These are phyloP conservation scores for Eriocheir sinensis DNA, from an alignment of 1,140 invertebrate species.

Conservation along the genomic window DNA sequence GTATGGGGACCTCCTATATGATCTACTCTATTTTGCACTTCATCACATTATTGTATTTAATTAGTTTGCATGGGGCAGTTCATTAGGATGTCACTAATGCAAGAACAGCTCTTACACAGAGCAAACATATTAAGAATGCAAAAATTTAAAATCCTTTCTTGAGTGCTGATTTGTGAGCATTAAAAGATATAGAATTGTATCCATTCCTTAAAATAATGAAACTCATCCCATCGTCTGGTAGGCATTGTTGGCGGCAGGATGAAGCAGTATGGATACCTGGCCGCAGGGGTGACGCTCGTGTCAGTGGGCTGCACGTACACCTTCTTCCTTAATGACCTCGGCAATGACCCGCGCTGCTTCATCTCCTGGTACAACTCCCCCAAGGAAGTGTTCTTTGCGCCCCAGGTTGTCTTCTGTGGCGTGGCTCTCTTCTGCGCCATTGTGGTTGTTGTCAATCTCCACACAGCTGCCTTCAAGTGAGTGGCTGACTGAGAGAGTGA, in stretches of 20 bases:
- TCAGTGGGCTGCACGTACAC: constrained; percentile 69
- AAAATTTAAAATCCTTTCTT: no score
- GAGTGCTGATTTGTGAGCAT: no score
- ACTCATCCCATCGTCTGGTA: not conserved
- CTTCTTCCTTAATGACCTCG: constrained; percentile 69
- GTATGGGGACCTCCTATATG: no score
- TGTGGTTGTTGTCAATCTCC: constrained; percentile 75
- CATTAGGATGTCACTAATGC: no score
- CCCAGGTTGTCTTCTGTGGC: constrained; percentile 49
- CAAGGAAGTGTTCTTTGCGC: constrained; percentile 72
- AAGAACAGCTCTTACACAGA: no score
- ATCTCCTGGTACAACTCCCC: constrained; percentile 67
- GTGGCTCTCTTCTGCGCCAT: constrained; percentile 71
- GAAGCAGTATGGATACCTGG: constrained; percentile 79
- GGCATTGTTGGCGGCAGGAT: constrained; percentile 80
- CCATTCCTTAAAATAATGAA: no score
- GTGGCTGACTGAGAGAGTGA: constrained; percentile 5
- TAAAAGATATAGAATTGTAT: no score
- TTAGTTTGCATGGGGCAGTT: no score
- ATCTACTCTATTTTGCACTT: no score
- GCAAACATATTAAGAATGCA: no score
- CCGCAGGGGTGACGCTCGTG: constrained; percentile 79
- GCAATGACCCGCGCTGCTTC: constrained; percentile 79
- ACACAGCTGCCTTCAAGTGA: constrained; percentile 67
- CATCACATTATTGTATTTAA: no score